These are phyloP conservation scores for Luffia ferchaultella DNA, from an alignment of 2,888 invertebrate genomes.

Conservation along the genomic window DNA sequence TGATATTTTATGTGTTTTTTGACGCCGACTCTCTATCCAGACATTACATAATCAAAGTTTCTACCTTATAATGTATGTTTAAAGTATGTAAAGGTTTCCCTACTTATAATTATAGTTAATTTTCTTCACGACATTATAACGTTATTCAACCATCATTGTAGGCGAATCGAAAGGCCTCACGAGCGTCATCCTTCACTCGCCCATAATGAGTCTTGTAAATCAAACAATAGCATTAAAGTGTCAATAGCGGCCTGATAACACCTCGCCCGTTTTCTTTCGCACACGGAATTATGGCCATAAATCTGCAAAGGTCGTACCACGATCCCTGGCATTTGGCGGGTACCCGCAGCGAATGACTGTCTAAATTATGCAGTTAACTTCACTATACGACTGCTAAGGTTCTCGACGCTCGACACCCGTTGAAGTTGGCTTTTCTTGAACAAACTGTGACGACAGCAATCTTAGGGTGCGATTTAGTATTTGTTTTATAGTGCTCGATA, in stretches of 20 bases:
- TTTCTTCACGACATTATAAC: too few relatives aligned
- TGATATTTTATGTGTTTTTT: too few relatives aligned
- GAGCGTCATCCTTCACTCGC: slow-evolving; percentile 38
- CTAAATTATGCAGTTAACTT: slow-evolving; percentile 50
- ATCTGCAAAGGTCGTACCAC: slow-evolving; percentile 36
- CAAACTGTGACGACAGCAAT: too few relatives aligned
- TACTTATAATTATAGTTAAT: too few relatives aligned
- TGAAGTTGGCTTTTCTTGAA: background rate
- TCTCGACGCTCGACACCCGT: background rate
- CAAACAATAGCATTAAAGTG: slow-evolving; percentile 67
- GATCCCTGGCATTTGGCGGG: slow-evolving; percentile 34
- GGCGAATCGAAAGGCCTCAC: background rate
- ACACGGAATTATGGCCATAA: slow-evolving; percentile 56
- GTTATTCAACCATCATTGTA: background rate
- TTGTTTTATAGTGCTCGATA: too few relatives aligned
- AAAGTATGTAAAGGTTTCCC: too few relatives aligned
- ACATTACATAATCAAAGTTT: too few relatives aligned
- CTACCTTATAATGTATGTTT: too few relatives aligned
- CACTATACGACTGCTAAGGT: slow-evolving; percentile 16
- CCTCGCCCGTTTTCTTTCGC: slow-evolving; percentile 58
- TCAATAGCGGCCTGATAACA: slow-evolving; percentile 60
- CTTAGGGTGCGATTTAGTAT: too few relatives aligned
- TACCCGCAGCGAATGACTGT: slow-evolving; percentile 38
- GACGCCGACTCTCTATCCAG: too few relatives aligned
- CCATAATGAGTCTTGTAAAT: slow-evolving; percentile 61